Conservation (phyloP, 1,140 invertebrate species). For the Apis mellifera region DNA sequence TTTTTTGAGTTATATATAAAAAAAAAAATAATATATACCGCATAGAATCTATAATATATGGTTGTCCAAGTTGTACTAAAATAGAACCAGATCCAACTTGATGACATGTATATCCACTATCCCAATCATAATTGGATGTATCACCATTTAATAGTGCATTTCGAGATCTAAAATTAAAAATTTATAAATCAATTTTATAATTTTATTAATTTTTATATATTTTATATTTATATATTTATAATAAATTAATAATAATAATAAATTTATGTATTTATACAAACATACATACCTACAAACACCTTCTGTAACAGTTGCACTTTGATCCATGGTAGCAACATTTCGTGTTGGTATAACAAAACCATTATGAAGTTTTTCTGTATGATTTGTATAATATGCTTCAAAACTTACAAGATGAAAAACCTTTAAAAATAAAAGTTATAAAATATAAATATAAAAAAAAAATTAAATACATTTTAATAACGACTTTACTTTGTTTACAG, state of each 20-base stretch:
- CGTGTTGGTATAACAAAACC: slow-evolving; percentile 92
- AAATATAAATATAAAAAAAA: neutral
- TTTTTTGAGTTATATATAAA: neutral
- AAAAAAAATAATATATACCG: slow-evolving; percentile 81
- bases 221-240: neutral
- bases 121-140: slow-evolving; percentile 97
- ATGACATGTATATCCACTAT: slow-evolving; percentile 99
- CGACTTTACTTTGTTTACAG: slow-evolving; percentile 90
- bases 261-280: slow-evolving; percentile 13
- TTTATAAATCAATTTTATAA: neutral
- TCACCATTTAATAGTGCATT: slow-evolving; percentile 99
- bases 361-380: slow-evolving; percentile 88
- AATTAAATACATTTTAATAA: neutral
- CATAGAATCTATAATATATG: slow-evolving; percentile 95
- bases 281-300: slow-evolving; percentile 87
- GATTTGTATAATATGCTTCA: slow-evolving; percentile 92
- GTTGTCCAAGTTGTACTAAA: slow-evolving; percentile 97
- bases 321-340: slow-evolving; percentile 95
- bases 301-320: slow-evolving; percentile 96
- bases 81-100: slow-evolving; percentile 98
- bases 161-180: slow-evolving; percentile 85
- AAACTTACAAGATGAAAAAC: slow-evolving; percentile 97
- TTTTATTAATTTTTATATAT: too few relatives aligned
- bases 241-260: neutral
- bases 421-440: slow-evolving; percentile 71